Evolutionary conservation across 2,797 vertebrate species (phyloP), one percentile per base, ranked within the genome.

Genomic region (Pseudopleuronectes americanus): DNA sequence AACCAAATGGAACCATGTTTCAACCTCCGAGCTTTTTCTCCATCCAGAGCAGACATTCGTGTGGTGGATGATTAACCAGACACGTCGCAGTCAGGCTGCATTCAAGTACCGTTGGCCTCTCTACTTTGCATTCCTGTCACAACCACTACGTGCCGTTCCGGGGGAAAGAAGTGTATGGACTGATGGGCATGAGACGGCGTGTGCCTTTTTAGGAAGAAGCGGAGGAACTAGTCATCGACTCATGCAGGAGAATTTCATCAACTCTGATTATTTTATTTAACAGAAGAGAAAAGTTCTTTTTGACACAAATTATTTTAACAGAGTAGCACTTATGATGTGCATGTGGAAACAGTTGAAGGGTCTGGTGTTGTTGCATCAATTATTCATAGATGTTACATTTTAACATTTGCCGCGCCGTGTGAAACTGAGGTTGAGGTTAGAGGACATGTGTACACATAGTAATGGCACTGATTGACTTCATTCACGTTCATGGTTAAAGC

Each of bases 81-180:
- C 56, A 75, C 77, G 87, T 87, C 65, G 73, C 69, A 38, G 74
- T 74, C 24, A 77, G 62, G 69, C 74, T 65, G 75, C 49, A 65
- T 61, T 86, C 71, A 80, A 71, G 56, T 79, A 70, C 79, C 66
- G 4, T 33, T 19, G 71, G 82, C 80, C 87, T 79, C 80, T 79
- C 86, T 83, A 77, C 78, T 94, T 93, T 84, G 68, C 85, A 95
- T 95, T 95, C 94, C 74, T 90, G 91, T 94, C 93, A 95, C 93
- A 93, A 57, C 84, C 84, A 31, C 80, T 91, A 90, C 93, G 93
- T 95, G 94, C 88, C 77, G 86, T 72, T 72, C 54, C 33, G 53
- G 52, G 54, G 76, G 76, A 92, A 94, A 84, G 82, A 84, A 74
- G 81, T 79, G 60, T 85, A 93, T 9, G 87, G 86, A 73, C 89